A percentile compares a stretch with the other conserved stretches of the same genome.
Evolutionary conservation across 2,888 invertebrate species (phyloP).

Genomic region (Eupelmus urozonus): DNA sequence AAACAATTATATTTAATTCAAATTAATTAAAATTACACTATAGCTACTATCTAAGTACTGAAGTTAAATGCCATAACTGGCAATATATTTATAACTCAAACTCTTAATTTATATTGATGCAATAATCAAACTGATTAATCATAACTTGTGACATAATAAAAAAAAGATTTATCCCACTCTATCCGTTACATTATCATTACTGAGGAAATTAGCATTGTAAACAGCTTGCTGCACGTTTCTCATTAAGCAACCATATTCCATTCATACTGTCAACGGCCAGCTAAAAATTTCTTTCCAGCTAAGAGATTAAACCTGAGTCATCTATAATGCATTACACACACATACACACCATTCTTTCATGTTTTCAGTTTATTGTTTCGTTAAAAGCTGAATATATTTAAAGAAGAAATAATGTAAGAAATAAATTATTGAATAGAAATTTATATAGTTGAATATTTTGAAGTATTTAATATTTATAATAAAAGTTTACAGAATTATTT

Average conservation of each 20-base stretch:
- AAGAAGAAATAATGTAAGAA: too few species aligned
- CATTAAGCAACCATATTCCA: slow-evolving; percentile 11
- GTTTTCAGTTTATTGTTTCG: too few species aligned
- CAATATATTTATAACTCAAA: neutral
- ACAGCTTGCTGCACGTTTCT: slow-evolving; percentile 4
- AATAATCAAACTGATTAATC: slow-evolving; percentile 12
- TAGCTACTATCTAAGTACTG: neutral
- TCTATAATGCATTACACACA: too few species aligned
- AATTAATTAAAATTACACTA: neutral
- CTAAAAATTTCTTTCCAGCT: neutral
- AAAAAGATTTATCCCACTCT: slow-evolving; percentile 11
- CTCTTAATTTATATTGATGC: neutral
- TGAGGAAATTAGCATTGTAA: slow-evolving; percentile 22
- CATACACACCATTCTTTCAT: too few species aligned
- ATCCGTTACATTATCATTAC: slow-evolving; percentile 2
- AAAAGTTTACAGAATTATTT: too few species aligned
- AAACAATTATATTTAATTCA: slow-evolving; percentile 4
- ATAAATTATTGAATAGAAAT: too few species aligned
- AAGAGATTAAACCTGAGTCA: neutral
- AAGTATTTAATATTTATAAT: too few species aligned
- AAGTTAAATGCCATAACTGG: neutral
- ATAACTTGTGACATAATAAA: slow-evolving; percentile 10
- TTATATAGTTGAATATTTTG: too few species aligned
- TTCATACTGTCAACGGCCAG: slow-evolving; percentile 8
- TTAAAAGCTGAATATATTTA: too few species aligned